Conservation (phyloP, 2,888 invertebrate genomes). For the Nemotelus nigrinus region DNA sequence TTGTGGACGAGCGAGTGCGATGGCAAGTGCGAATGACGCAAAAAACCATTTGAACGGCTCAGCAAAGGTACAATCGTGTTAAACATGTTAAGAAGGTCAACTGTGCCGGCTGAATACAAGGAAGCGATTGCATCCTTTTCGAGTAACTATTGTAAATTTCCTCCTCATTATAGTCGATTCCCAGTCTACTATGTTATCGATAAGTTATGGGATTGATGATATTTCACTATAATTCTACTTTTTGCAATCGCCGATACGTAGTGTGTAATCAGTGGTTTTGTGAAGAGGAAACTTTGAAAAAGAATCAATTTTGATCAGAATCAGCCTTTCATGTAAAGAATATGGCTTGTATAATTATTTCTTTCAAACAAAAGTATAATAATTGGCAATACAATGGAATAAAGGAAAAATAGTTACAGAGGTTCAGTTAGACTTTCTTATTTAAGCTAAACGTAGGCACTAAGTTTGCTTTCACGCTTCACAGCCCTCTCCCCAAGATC, state of each 20-base stretch:
- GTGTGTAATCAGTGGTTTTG: conserved; percentile 35
- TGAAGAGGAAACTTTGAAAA: background rate
- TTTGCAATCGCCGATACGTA: conserved; percentile 4
- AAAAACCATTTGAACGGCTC: conserved; percentile 18
- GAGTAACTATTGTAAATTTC: conserved; percentile 53
- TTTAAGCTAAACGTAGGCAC: background rate
- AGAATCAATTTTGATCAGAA: too few relatives aligned
- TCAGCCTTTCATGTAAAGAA: too few relatives aligned
- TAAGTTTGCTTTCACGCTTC: background rate
- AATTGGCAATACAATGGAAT: too few relatives aligned
- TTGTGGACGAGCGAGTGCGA: background rate
- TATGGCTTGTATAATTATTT: too few relatives aligned
- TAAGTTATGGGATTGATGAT: conserved; percentile 49
- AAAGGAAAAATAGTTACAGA: too few relatives aligned
- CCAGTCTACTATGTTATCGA: conserved; percentile 49
- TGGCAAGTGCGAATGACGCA: background rate
- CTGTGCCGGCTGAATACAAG: conserved; percentile 51
- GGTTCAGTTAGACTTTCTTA: too few relatives aligned
- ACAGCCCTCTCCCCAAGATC: background rate
- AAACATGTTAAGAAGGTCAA: conserved; percentile 43
- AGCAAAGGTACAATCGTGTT: conserved; percentile 26
- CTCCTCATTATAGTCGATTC: conserved; percentile 51
- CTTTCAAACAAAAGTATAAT: too few relatives aligned
- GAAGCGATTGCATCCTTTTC: conserved; percentile 54
- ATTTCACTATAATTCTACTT: conserved; percentile 35